Conservation (phyloP, 2,797 vertebrate species). For the Tinamus major region DNA sequence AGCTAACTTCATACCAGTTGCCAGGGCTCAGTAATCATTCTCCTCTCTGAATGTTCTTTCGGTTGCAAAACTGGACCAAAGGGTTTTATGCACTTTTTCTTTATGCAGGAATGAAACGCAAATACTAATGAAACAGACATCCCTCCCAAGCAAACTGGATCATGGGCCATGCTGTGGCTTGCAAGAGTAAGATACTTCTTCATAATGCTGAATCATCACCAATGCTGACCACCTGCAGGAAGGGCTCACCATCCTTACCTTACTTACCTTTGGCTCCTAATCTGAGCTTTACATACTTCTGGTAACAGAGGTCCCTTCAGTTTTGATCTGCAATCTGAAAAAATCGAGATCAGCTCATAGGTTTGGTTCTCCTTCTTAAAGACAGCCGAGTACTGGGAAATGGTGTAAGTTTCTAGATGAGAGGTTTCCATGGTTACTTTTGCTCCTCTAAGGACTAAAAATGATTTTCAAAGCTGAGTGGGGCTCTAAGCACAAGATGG, state of each 20-base stretch:
- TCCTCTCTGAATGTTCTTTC: background rate
- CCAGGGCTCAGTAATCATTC: background rate
- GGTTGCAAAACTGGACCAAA: background rate
- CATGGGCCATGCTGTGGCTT: constrained; percentile 17
- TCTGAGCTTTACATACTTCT: background rate
- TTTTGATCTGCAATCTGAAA: background rate
- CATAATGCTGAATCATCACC: background rate
- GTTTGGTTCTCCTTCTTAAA: background rate
- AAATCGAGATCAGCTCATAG: background rate
- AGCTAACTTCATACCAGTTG: background rate
- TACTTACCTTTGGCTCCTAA: background rate
- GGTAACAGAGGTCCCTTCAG: background rate
- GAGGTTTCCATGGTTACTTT: background rate
- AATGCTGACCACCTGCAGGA: background rate
- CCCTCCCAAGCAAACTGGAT: constrained; percentile 46
- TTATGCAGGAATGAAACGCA: background rate
- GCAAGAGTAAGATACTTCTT: constrained; percentile 26
- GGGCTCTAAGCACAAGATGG: background rate
- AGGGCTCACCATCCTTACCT: background rate
- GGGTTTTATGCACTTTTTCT: background rate
- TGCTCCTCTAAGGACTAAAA: background rate
- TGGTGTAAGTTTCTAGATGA: background rate
- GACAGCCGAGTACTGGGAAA: background rate
- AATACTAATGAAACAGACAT: constrained; percentile 24
- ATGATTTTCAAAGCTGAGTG: background rate